These are phyloP conservation scores for Pimpla rufipes DNA, from an alignment of 2,888 invertebrate genomes.

Conservation along the genomic window DNA sequence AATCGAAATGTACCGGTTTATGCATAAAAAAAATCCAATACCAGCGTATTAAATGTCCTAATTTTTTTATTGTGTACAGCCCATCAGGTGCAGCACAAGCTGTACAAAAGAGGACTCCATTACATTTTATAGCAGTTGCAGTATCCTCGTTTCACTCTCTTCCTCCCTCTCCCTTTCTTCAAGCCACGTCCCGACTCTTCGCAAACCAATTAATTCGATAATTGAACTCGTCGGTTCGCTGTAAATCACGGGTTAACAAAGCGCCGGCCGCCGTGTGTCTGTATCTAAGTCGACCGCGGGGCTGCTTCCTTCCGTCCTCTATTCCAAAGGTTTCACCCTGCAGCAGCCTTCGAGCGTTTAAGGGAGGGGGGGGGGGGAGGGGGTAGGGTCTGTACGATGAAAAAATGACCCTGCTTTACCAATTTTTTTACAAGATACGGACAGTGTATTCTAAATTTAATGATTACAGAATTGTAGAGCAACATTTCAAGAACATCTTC, in stretches of 20 bases:
- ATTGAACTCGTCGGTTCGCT: constrained; percentile 70
- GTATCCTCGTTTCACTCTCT: constrained; percentile 13
- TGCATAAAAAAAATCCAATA: no score
- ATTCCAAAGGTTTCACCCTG: not conserved
- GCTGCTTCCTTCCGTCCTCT: not conserved
- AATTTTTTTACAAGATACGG: no score
- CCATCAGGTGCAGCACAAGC: constrained; percentile 18
- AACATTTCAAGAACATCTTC: no score
- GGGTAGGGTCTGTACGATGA: no score
- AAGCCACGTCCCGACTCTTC: constrained; percentile 58
- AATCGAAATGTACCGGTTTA: no score
- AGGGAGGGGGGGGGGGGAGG: no score
- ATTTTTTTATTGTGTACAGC: constrained; percentile 1
- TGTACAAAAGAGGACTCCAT: constrained; percentile 14
- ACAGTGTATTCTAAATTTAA: no score
- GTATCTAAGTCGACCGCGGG: not conserved
- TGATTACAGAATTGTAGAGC: no score
- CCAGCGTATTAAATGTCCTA: no score
- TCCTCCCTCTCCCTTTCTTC: constrained; percentile 11
- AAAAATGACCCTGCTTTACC: no score
- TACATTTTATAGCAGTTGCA: not conserved
- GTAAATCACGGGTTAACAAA: constrained; percentile 69
- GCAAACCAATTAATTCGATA: constrained; percentile 73
- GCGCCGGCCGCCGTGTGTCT: constrained; percentile 41
- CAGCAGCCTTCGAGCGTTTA: not conserved